Percentiles rank a stretch among this genome's conserved stretches.
Conservation (phyloP, 1,140 invertebrate genomes). For the Phymastichus coffea region DNA sequence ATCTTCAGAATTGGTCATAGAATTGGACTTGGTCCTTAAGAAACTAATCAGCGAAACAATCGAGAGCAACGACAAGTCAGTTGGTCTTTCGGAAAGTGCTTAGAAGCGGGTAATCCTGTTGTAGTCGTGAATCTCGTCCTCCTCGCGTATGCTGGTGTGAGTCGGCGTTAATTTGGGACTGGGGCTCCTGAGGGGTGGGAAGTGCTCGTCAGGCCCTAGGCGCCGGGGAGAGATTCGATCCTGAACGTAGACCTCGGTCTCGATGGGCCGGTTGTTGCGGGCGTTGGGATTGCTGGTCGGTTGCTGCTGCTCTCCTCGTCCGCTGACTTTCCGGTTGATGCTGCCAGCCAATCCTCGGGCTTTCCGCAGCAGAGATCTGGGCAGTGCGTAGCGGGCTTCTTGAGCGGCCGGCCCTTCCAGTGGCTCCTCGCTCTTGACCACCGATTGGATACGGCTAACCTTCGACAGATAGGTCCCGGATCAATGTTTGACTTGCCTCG, state of each 20-base stretch:
- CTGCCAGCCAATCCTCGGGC: no score
- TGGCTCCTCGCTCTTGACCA: neutral
- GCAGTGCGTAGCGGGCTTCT: neutral
- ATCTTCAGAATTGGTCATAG: no score
- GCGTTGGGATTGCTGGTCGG: neutral
- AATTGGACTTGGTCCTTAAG: no score
- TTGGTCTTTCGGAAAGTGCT: no score
- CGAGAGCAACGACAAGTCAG: no score
- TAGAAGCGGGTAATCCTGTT: conserved; percentile 47
- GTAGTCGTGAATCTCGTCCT: conserved; percentile 41
- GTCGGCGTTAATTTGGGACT: conserved; percentile 42
- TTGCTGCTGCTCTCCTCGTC: neutral
- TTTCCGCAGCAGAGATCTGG: neutral
- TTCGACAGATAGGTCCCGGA: conserved; percentile 1
- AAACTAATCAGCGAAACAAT: no score
- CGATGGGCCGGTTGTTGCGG: conserved; percentile 28
- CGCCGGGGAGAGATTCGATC: conserved; percentile 30
- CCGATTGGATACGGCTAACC: conserved; percentile 1
- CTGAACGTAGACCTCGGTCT: conserved; percentile 46
- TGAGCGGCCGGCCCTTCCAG: neutral
- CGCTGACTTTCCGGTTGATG: neutral
- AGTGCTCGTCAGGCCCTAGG: conserved; percentile 41
- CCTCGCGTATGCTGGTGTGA: conserved; percentile 38
- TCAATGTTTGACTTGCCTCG: no score
- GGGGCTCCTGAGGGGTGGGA: conserved; percentile 38